Percentiles rank a stretch among this genome's conserved stretches.
Evolutionary conservation across 2,113 vertebrate species (phyloP).

Genomic region (Rhinopomastus cyanomelas): DNA sequence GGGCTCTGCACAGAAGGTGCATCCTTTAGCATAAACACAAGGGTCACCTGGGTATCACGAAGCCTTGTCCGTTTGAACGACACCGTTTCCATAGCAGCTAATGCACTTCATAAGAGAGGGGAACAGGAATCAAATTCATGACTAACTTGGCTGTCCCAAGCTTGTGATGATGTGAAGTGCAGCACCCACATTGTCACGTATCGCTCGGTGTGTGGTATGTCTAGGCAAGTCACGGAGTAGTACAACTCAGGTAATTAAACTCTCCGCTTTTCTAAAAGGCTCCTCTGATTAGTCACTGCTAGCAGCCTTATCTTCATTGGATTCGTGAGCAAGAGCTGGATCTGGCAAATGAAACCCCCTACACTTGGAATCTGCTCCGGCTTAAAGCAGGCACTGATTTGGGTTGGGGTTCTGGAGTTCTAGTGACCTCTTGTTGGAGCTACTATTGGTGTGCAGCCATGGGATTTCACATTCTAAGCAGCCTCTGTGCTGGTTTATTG

Average conservation of each 20-base stretch:
- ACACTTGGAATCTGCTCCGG: background rate
- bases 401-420: too few relatives aligned
- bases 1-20: background rate
- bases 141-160: slow-evolving; percentile 39
- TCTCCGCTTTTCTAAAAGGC: slow-evolving; percentile 19
- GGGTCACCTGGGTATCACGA: slow-evolving; percentile 33
- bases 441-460: too few relatives aligned
- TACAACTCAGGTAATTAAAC: slow-evolving; percentile 32
- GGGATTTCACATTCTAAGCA: too few relatives aligned
- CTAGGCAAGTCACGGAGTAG: slow-evolving; percentile 40
- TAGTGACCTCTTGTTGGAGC: too few relatives aligned
- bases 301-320: slow-evolving; percentile 30
- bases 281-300: slow-evolving; percentile 52
- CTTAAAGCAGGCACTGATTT: too few relatives aligned
- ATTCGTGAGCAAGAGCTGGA: background rate
- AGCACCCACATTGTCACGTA: slow-evolving; percentile 62
- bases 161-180: slow-evolving; percentile 32
- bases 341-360: slow-evolving; percentile 1
- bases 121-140: slow-evolving; percentile 48
- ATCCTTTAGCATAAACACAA: background rate
- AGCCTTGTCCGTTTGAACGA: slow-evolving; percentile 20
- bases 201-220: slow-evolving; percentile 38
- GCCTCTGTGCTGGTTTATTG: too few relatives aligned
- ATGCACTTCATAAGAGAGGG: slow-evolving; percentile 5
- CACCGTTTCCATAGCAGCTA: slow-evolving; percentile 67